Evolutionary conservation across 1,140 invertebrate species (phyloP), one percentile per base, ranked within the genome.

Genomic region (Lethrus apterus): DNA sequence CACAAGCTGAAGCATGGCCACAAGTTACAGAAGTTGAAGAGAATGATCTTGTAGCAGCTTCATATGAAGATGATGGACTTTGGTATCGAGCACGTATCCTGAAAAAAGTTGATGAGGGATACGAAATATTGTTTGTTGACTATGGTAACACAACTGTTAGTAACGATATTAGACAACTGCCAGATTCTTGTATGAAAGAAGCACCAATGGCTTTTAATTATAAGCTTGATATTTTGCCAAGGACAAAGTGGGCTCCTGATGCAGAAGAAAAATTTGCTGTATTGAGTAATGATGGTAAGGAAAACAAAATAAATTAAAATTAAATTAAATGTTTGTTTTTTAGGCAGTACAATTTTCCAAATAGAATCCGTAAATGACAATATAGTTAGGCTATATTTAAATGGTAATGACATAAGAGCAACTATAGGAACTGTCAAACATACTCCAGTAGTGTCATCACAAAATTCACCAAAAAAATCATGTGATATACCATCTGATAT

Each of bases 91-190:
- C 78, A 2, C 65, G 69, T 45, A 70, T 73, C 23, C 55, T 73
- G 2, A 68, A 70, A 9, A 67, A 74, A 30, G 66, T 69, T 2
- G 74, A 74, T 2, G 62, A 67, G 13, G 74, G 71, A 3, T 77
- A 72, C 3, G 74, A 79, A 59, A 79, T 82, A 2, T 57, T 77
- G 1, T 81, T 80, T 51, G 76, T 83, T 60, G 82, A 84, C 65
- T 83, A 81, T 53, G 81, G 81, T 19, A 82, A 83, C 58, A 74
- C 72, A 0, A 72, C 74, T 2, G 65, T 71, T 13, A 70, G 72
- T 0, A 70, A 68, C 13, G 69, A 76, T 52, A 60, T 81, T 29
- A 63, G 73, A 14, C 65, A 65, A 51, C 63, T 83, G 5, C 78
- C 80, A 2, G 71, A 78, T 43, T 63, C 82, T 2, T 24, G 14